Evolutionary conservation across 2,113 vertebrate genomes (phyloP), one percentile per base, ranked within the genome.

Genomic region (Cyrtonyx montezumae): DNA sequence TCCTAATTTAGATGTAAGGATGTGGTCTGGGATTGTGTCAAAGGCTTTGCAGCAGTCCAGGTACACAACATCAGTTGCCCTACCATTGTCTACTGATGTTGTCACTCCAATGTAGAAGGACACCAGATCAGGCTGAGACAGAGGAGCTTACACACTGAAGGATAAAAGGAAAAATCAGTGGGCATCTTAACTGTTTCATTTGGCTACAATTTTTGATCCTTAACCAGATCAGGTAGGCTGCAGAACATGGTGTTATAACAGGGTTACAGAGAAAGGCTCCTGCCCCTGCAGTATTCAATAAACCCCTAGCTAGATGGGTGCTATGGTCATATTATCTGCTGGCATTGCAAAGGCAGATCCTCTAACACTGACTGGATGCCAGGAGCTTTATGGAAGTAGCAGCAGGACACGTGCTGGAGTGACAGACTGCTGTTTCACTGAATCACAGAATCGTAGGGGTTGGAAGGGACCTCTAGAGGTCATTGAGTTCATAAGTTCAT

Each of bases 201-300:
- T 74, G 4, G n/a, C 13, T 77, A 66, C 67, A 17, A 16, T 18
- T n/a, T 80, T 94, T 58, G 49, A 88, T 62, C 1, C 6, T 4
- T 30, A 53, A 4, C 5, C 13, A 74, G 17, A 70, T 9, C 0
- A 1, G 37, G 43, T 11, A 59, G n/a, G 32, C 23, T 78, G 23
- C 13, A 78, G 21, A 88, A 94, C n/a, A 48, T 0, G 9, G 11
- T 53, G 30, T 8, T 40, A 26, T 53, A 53, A 53, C 25, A 7
- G 5, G 6, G 10, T 42, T 20, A 71, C 6, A n/a, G 42, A 30
- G 40, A 69, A 63, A 46, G 32, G 15, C 32, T 75, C 8, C 7
- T 0, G 0, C 15, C 32, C 63, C 59, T 32, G 59, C 1, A 0
- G 13, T 13, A 66, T n/a, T 87, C 71, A 56, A 11, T 56, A 86